phyloP scores from a whole-genome alignment of 2,888 invertebrate species.

The Tyria jacobaeae region DNA sequence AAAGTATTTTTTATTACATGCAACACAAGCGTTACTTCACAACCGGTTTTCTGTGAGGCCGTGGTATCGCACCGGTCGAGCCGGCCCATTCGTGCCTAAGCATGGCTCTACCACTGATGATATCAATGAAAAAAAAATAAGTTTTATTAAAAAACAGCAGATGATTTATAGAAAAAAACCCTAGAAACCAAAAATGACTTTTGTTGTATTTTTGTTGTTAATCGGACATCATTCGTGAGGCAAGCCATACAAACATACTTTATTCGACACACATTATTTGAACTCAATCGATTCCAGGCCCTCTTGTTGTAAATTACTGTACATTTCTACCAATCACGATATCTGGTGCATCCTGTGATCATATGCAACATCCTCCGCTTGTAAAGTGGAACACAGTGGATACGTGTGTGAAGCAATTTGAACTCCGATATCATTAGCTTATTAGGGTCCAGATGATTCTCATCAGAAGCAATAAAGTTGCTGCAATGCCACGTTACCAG shows the following conservation, averaged over 20 bases:
- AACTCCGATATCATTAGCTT: neutral
- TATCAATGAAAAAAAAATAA: too few relatives aligned
- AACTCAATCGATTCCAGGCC: neutral
- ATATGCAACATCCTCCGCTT: conserved; percentile 6
- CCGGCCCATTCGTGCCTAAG: too few relatives aligned
- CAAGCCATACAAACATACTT: neutral
- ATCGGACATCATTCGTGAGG: neutral
- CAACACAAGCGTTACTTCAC: too few relatives aligned
- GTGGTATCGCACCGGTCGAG: too few relatives aligned
- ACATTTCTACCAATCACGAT: conserved; percentile 32
- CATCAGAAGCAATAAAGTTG: neutral
- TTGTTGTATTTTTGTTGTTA: neutral
- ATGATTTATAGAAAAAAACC: too few relatives aligned
- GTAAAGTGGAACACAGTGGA: neutral
- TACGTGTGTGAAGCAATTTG: neutral
- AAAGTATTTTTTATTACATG: too few relatives aligned
- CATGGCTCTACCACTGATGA: too few relatives aligned
- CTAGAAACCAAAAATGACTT: too few relatives aligned
- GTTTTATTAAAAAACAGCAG: too few relatives aligned
- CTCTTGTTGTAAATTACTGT: conserved; percentile 18
- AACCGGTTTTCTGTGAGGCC: too few relatives aligned
- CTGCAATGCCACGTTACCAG: too few relatives aligned
- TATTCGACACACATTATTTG: neutral
- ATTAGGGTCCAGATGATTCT: neutral
- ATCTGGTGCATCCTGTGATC: conserved; percentile 40